Percentiles rank a stretch among this genome's conserved stretches.
Evolutionary conservation across 23 tunicate genomes (phyloP).

Genomic region (Botrylloides violaceus): DNA sequence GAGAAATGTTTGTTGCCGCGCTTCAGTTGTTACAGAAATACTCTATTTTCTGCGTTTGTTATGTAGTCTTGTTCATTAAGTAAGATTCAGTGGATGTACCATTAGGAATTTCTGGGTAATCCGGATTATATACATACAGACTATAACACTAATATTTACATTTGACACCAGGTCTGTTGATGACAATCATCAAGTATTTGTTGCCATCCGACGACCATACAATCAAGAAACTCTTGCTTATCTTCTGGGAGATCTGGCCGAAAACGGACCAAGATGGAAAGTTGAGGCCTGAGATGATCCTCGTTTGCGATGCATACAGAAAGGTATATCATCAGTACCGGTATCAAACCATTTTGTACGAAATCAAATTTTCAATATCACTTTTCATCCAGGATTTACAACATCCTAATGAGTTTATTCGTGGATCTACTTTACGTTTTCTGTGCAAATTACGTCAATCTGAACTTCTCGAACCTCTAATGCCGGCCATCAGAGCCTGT

Average conservation of each 20-base stretch:
- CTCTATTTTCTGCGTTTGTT: no score
- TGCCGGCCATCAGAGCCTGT: conserved; percentile 97
- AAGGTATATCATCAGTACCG: no score
- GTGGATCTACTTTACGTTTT: conserved; percentile 96
- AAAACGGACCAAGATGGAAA: conserved; percentile 93
- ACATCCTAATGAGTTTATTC: conserved; percentile 98
- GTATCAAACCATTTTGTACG: background rate
- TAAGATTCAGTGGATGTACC: no score
- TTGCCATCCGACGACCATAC: conserved; percentile 94
- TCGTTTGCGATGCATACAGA: conserved; percentile 99
- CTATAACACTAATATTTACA: no score
- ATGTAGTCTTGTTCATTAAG: no score
- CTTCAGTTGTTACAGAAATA: no score
- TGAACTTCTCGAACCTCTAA: conserved; percentile 93
- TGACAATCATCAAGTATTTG: conserved; percentile 94
- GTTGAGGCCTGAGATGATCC: conserved; percentile 90
- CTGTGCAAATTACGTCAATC: conserved; percentile 94
- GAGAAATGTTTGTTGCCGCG: no score
- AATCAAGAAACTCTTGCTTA: conserved; percentile 83
- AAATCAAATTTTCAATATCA: background rate
- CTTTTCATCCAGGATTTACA: conserved; percentile 69
- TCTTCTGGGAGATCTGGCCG: conserved; percentile 99
- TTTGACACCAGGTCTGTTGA: conserved; percentile 54
- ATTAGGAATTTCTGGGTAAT: no score
- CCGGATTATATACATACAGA: no score